Conservation (phyloP, 2,888 invertebrate genomes). For the Emesis furor region DNA sequence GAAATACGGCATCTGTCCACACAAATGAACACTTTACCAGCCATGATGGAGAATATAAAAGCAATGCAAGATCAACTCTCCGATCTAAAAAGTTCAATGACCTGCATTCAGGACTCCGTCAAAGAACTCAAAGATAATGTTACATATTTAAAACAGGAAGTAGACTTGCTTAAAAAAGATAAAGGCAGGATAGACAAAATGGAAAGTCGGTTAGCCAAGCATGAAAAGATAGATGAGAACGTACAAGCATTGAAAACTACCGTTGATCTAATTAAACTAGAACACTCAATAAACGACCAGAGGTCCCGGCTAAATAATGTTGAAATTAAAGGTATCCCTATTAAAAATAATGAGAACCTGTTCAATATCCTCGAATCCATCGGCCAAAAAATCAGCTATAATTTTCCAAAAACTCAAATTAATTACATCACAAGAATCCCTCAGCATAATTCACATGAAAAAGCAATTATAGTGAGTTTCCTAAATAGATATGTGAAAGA, state of each 20-base stretch:
- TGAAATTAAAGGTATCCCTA: constrained; percentile 8
- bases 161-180: too few species aligned
- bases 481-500: constrained; percentile 7
- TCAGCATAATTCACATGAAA: not conserved
- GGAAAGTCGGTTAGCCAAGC: not conserved
- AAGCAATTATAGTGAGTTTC: constrained; percentile 12
- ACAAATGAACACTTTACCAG: too few species aligned
- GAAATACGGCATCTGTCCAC: too few species aligned
- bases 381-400: not conserved
- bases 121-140: too few species aligned
- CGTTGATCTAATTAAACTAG: too few species aligned
- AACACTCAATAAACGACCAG: not conserved
- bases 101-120: too few species aligned
- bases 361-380: not conserved
- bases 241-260: too few species aligned
- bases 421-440: constrained; percentile 12
- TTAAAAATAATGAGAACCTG: not conserved
- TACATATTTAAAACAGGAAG: too few species aligned
- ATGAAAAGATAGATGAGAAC: not conserved
- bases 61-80: too few species aligned
- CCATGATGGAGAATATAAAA: too few species aligned
- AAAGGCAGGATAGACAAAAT: too few species aligned
- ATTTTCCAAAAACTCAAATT: not conserved
- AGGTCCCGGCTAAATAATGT: not conserved
- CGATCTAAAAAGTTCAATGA: too few species aligned